A percentile compares a stretch with the other conserved stretches of the same genome.
Conservation (phyloP, 2,888 invertebrate species). For the Zaprionus obscuricornis region DNA sequence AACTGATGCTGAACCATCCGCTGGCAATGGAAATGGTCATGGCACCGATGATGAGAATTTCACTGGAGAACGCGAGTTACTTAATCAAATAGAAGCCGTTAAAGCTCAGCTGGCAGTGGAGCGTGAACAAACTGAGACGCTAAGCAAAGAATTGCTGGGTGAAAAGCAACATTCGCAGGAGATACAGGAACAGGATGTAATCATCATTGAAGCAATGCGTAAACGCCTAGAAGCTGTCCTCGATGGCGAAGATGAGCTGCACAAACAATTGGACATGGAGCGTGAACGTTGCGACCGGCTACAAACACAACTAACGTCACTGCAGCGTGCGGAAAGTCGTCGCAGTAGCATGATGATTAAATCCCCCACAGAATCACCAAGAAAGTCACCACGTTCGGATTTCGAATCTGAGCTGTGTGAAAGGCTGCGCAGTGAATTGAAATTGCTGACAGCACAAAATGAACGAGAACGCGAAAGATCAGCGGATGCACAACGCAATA, state of each 20-base stretch:
- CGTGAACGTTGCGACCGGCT: conserved; percentile 84
- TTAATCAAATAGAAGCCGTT: conserved; percentile 80
- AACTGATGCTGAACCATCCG: conserved; percentile 39
- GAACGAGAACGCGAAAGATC: conserved; percentile 84
- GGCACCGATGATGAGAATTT: conserved; percentile 81
- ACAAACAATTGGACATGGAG: conserved; percentile 85
- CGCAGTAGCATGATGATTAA: conserved; percentile 78
- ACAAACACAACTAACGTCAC: conserved; percentile 82
- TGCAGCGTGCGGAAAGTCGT: conserved; percentile 81
- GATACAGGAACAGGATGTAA: conserved; percentile 87
- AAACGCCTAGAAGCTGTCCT: conserved; percentile 87
- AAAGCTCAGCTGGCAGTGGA: conserved; percentile 75
- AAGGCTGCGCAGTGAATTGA: conserved; percentile 84
- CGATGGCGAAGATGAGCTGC: conserved; percentile 87
- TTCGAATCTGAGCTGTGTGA: conserved; percentile 84
- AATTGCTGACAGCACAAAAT: conserved; percentile 84
- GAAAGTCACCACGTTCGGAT: conserved; percentile 79
- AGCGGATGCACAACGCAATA: conserved; percentile 83
- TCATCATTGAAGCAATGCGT: conserved; percentile 87
- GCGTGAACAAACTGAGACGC: conserved; percentile 83
- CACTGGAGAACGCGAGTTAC: conserved; percentile 79
- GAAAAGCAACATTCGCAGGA: conserved; percentile 86
- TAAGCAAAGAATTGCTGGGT: conserved; percentile 85
- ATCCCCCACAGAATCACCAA: conserved; percentile 82
- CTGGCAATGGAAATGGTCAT: conserved; percentile 69